Base-by-base conservation (phyloP, 2,113 vertebrate species). In the Nesoenas mayeri region DNA sequence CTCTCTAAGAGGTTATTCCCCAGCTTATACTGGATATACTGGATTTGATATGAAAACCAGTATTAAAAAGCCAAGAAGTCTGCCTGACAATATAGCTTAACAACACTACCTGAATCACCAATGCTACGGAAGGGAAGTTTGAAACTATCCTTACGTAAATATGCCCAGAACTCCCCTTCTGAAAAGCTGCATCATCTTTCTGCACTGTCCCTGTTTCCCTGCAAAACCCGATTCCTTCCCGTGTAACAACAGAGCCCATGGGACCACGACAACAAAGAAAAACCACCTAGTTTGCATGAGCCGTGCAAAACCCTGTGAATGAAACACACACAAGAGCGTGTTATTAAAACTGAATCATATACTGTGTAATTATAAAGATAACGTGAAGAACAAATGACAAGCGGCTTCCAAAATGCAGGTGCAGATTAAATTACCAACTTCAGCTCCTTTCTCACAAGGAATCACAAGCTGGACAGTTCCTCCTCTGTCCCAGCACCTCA, bases 161-260 rank as follows among this genome's bases (percentile, higher is more conserved):
- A 62, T 3, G 51, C 12, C 11, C 60, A 74, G 11, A 75, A 64
- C 1, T 20, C 11, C 10, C 57, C 48, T 44, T 53, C 26, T n/a
- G 47, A 40, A 24, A 77, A 77, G 66, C 61, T 57, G 5, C n/a
- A n/a, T n/a, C 34, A 47, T 7, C 12, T 34, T 77, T 20, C 4
- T 15, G 44, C 32, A 11, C 44, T 31, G 65, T 36, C n/a, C 7
- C 10, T n/a, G 22, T 20, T 28, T 8, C 40, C 31, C 62, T 40
- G 69, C 65, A 80, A 58, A 80, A 4, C 34, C 60, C 38, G 18
- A 5, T 38, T 31, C 42, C 38, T 24, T 38, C 53, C 73, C 54
- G 9, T 0, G 6, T 18, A 47, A 12, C 0, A 1, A 14, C 5
- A 18, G 29, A 61, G 83, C 24, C 42, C 34, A 11, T 0, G 17